Base-by-base conservation (phyloP, 2,113 vertebrate genomes). In the Xyliphius kryptos region DNA sequence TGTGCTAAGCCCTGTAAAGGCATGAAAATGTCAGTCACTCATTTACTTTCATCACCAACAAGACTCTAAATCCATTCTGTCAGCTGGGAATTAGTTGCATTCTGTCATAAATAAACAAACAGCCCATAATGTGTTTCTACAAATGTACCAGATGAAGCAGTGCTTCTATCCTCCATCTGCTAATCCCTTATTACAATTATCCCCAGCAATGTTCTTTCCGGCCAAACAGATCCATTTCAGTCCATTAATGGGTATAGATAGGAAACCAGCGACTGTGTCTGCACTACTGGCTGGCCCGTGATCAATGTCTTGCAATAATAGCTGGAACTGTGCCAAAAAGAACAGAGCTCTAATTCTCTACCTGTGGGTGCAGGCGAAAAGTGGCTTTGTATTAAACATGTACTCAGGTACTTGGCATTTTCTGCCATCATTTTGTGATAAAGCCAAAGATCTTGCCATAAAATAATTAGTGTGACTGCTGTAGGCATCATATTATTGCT, bases 231-330 rank as follows among this genome's bases (percentile, higher is more conserved):
- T 22, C 53, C 46, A 46, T 71, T 46, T 56, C 21, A 32, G 53
- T 48, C 62, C 71, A 66, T 73, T 69, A 69, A 40, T 15, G 47
- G 20, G 41, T 20, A 41, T 38, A 56, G 51, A 56, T n/a, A n/a
- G n/a, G 22, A 59, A 57, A 55, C 59, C 61, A 64, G 61, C 3
- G 22, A 20, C 40, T 20, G 15, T 58, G 20, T 69, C 47, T 37
- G 21, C 14, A 7, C 3, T 11, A 9, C 54, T 19, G 48, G 46
- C 21, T 6, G 19, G 3, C 3, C 5, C 61, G 50, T 66, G 58
- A 44, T 38, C 62, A 48, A 55, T 63, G 26, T 19, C 36, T 32
- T 26, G 26, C n/a, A n/a, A 57, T 70, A 70, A 74, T 67, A n/a
- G n/a, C n/a, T n/a, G n/a, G n/a, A n/a, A n/a, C n/a, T n/a, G n/a